phyloP scores from a whole-genome alignment of 1,140 invertebrate species.

The Laodelphax striatellus region DNA sequence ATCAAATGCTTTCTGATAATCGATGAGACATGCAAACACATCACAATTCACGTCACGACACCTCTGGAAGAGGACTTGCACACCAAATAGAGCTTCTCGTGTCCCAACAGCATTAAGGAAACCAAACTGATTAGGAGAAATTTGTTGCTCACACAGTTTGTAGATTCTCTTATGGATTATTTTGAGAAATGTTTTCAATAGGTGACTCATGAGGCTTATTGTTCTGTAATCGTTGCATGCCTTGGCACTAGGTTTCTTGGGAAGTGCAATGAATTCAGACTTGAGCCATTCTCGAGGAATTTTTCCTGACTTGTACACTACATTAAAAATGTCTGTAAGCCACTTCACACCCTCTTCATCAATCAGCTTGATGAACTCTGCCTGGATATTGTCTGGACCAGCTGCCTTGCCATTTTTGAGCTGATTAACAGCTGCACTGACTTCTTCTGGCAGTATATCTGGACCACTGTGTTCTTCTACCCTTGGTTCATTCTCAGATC shows the following conservation, averaged over 20 bases:
- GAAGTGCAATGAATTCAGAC: background rate
- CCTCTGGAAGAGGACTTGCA: background rate
- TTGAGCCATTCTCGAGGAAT: background rate
- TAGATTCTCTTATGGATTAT: background rate
- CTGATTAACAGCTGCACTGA: background rate
- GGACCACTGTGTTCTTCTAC: constrained; percentile 15
- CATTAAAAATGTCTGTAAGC: background rate
- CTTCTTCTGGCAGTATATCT: background rate
- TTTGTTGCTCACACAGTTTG: background rate
- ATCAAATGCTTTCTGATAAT: background rate
- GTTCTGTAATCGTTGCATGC: background rate
- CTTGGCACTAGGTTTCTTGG: background rate
- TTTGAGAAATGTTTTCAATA: background rate
- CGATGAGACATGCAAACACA: background rate
- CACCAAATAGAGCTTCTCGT: background rate
- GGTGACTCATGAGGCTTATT: background rate
- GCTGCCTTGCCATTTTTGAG: constrained; percentile 8
- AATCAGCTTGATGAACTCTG: background rate
- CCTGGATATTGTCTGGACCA: background rate
- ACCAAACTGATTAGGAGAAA: background rate
- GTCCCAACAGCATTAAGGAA: background rate
- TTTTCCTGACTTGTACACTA: background rate
- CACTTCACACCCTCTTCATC: background rate
- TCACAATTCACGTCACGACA: background rate
- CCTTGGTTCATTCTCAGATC: background rate